phyloP scores from a whole-genome alignment of 2,888 invertebrate genomes.

The Laothoe populi region DNA sequence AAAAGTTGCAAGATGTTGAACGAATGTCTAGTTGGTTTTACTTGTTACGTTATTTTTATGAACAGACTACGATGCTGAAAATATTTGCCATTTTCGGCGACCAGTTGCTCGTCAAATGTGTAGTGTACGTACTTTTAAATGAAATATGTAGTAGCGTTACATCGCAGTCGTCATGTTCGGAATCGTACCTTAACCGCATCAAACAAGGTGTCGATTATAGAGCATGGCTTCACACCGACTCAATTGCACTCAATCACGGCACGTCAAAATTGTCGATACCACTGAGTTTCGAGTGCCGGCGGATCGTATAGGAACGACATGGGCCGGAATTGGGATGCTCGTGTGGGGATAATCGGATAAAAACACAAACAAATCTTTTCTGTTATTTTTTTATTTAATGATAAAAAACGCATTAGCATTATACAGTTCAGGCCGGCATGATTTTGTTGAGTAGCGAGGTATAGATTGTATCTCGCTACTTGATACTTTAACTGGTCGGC shows the following conservation, averaged over 20 bases:
- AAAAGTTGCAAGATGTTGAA: too few species aligned
- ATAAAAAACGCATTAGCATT: too few species aligned
- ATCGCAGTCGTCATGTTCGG: not conserved
- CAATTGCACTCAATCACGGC: constrained; percentile 39
- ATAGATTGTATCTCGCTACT: too few species aligned
- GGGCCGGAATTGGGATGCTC: not conserved
- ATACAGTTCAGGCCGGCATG: too few species aligned
- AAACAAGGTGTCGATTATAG: constrained; percentile 32
- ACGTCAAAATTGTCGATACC: constrained; percentile 35
- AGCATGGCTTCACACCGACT: constrained; percentile 35
- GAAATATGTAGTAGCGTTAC: not conserved
- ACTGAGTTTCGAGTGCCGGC: constrained; percentile 8
- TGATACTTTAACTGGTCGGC: too few species aligned
- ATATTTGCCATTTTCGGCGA: too few species aligned
- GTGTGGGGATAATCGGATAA: not conserved
- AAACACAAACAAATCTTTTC: not conserved
- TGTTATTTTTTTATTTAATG: not conserved
- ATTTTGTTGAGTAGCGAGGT: too few species aligned
- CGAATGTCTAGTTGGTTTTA: too few species aligned
- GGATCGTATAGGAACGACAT: not conserved
- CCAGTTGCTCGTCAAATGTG: too few species aligned
- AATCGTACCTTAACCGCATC: constrained; percentile 17
- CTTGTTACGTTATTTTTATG: too few species aligned
- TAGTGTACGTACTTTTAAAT: too few species aligned
- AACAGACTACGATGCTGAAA: too few species aligned